Base-by-base conservation (phyloP, 2,113 vertebrate genomes). In the Crypturellus undulatus region DNA sequence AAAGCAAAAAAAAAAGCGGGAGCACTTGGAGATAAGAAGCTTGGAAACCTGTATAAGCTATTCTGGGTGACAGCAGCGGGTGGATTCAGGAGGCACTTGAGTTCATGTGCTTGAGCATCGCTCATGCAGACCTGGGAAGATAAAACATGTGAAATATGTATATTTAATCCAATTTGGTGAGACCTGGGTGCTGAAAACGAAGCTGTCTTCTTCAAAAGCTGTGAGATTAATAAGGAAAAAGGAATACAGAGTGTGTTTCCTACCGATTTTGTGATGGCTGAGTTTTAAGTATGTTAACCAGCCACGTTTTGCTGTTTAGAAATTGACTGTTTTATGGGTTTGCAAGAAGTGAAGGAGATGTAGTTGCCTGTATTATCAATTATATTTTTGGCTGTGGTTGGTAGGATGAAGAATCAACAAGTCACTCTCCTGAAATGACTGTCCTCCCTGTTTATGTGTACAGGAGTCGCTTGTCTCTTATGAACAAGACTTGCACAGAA, bases 131-230 rank as follows among this genome's bases (percentile, higher is more conserved):
- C 2, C 1, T 0, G 4, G n/a, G 45, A 9, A 36, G 59, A 43
- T 1, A 5, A 0, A 1, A 3, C 30, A 0, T 21, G 25, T 0
- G 3, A 11, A 9, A 22, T 22, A 24, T 54, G 6, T 12, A 34
- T 64, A 30, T 58, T 8, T 3, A 54, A 45, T 40, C 24, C 9
- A 7, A 1, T 20, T 0, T 1, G 3, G 6, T 2, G 12, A n/a
- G 47, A 71, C 17, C 21, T 32, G 15, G 24, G 6, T 8, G 2
- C 58, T 90, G 42, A 4, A n/a, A 26, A n/a, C 5, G 19, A 11
- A 30, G 21, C 38, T 13, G 9, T 9, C 43, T 49, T 67, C 71
- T 6, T 59, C 30, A 13, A 10, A 64, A 81, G 9, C 19, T 15
- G 12, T 8, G 65, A 30, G n/a, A 30, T 15, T 56, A 52, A 79